A percentile compares a stretch with the other conserved stretches of the same genome.
Conservation (phyloP, 1,140 invertebrate genomes). For the Plodia interpunctella region DNA sequence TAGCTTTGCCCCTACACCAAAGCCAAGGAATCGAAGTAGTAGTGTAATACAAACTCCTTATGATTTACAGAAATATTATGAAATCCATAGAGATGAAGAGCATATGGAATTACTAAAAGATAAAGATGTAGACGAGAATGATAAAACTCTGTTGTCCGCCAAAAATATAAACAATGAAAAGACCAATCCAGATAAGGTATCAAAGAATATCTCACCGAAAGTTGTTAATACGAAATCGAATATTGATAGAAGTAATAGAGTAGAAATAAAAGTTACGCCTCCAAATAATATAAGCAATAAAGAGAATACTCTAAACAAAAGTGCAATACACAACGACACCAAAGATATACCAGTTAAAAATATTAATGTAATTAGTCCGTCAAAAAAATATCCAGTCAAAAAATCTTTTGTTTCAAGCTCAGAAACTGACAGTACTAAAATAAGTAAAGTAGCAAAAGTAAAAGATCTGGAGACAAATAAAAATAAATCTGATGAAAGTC, state of each 20-base stretch:
- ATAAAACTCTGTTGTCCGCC: slow-evolving; percentile 35
- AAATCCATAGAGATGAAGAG: slow-evolving; percentile 69
- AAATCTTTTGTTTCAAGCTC: slow-evolving; percentile 59
- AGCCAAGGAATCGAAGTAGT: slow-evolving; percentile 63
- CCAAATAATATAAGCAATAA: slow-evolving; percentile 42
- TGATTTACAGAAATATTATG: slow-evolving; percentile 73
- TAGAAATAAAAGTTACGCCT: slow-evolving; percentile 33
- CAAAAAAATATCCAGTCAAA: slow-evolving; percentile 66
- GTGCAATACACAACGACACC: slow-evolving; percentile 68
- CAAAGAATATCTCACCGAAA: slow-evolving; percentile 41
- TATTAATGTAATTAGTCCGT: slow-evolving; percentile 66
- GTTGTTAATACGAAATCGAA: slow-evolving; percentile 25
- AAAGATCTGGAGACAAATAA: slow-evolving; percentile 70
- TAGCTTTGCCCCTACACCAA: slow-evolving; percentile 44
- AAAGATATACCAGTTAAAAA: slow-evolving; percentile 66
- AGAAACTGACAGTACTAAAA: slow-evolving; percentile 58
- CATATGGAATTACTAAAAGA: slow-evolving; percentile 65
- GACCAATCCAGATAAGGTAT: slow-evolving; percentile 35
- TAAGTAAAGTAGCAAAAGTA: slow-evolving; percentile 67
- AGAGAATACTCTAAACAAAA: slow-evolving; percentile 52
- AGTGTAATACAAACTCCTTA: slow-evolving; percentile 75
- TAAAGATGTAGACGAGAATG: slow-evolving; percentile 36
- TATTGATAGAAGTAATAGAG: slow-evolving; percentile 28
- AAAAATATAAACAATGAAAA: slow-evolving; percentile 52
- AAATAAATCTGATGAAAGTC: slow-evolving; percentile 64